A percentile compares a stretch with the other conserved stretches of the same genome.
Conservation (phyloP, 2,888 invertebrate genomes). For the Tachina fera region DNA sequence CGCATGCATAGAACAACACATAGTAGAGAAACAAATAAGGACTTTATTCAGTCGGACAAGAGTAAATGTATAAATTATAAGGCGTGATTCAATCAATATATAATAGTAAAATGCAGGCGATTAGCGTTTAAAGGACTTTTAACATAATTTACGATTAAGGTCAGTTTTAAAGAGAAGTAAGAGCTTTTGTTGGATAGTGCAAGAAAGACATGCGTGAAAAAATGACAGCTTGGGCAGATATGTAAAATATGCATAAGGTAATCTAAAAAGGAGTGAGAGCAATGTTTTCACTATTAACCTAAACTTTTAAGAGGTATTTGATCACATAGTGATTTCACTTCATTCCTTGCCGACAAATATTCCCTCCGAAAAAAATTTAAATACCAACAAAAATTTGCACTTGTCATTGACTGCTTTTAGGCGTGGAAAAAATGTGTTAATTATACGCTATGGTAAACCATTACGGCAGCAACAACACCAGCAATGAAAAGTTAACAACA, state of each 20-base stretch:
- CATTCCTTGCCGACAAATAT: background rate
- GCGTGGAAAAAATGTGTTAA: constrained; percentile 66
- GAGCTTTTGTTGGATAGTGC: no score
- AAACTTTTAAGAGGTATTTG: no score
- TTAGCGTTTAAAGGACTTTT: no score
- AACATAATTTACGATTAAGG: no score
- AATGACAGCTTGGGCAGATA: no score
- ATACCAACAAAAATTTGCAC: constrained; percentile 46
- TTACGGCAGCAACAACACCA: constrained; percentile 26
- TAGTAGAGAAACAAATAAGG: background rate
- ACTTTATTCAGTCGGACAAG: background rate
- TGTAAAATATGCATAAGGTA: no score
- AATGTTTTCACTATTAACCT: no score
- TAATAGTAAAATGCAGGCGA: no score
- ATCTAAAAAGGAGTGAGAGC: background rate
- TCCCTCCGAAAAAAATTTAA: constrained; percentile 3
- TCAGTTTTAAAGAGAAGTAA: no score
- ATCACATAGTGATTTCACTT: background rate
- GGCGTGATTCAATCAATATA: background rate
- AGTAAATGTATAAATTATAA: background rate
- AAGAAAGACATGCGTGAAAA: no score
- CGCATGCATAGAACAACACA: background rate
- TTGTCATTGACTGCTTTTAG: constrained; percentile 61
- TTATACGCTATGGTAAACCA: constrained; percentile 62
- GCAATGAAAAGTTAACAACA: constrained; percentile 21